phyloP scores from a whole-genome alignment of 2,888 invertebrate species.

The Eueremaeus valkanovi region DNA sequence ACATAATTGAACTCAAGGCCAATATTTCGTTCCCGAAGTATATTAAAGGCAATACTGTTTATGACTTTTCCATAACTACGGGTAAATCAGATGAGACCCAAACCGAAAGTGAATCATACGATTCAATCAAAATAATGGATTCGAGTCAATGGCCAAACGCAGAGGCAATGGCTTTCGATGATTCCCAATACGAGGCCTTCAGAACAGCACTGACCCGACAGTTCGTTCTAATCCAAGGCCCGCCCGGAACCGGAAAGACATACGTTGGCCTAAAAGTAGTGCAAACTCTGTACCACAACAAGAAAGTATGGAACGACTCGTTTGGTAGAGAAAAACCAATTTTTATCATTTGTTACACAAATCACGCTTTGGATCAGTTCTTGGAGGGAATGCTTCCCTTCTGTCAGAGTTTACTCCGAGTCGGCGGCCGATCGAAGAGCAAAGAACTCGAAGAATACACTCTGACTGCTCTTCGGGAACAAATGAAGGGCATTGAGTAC shows the following conservation, averaged over 20 bases:
- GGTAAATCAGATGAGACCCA: too few relatives aligned
- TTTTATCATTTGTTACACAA: slow-evolving; percentile 74
- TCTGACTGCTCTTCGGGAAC: neutral
- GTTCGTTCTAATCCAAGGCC: slow-evolving; percentile 58
- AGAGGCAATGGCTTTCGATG: slow-evolving; percentile 59
- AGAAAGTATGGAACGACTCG: slow-evolving; percentile 51
- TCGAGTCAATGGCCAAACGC: slow-evolving; percentile 56
- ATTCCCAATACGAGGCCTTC: slow-evolving; percentile 65
- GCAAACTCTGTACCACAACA: slow-evolving; percentile 63
- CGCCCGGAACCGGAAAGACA: slow-evolving; percentile 84
- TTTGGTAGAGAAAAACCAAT: slow-evolving; percentile 57
- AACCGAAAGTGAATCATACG: neutral
- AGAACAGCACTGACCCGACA: slow-evolving; percentile 61
- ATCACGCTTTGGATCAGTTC: slow-evolving; percentile 82
- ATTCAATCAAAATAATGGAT: slow-evolving; percentile 38
- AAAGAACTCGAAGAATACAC: neutral
- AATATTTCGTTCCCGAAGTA: neutral
- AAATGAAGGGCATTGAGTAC: neutral
- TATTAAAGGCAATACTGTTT: neutral
- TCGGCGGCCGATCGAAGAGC: slow-evolving; percentile 58
- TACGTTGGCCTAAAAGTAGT: slow-evolving; percentile 72
- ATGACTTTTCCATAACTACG: neutral
- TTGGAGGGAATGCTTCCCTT: slow-evolving; percentile 63
- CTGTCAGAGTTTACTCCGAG: slow-evolving; percentile 62
- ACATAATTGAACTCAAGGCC: slow-evolving; percentile 60